These are phyloP conservation scores for Phrynosoma platyrhinos DNA, from an alignment of 2,113 vertebrate species.

Conservation along the genomic window DNA sequence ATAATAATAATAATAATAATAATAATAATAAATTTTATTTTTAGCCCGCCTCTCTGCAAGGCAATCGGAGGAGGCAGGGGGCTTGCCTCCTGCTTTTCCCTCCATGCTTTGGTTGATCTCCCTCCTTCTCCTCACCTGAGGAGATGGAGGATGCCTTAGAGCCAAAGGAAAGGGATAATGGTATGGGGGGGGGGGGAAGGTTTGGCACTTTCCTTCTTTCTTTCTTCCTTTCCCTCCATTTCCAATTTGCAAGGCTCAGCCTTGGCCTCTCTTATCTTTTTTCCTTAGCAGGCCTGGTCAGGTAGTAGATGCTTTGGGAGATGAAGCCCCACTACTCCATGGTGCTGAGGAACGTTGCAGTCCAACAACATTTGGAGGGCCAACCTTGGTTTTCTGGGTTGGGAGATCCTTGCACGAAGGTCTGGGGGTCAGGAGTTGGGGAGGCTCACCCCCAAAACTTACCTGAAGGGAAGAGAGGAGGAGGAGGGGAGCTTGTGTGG, in stretches of 20 bases:
- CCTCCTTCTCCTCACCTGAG: not conserved
- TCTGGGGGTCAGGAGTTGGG: not conserved
- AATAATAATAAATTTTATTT: no score
- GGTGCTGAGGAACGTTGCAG: no score
- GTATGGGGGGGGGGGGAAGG: not conserved
- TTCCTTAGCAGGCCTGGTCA: no score
- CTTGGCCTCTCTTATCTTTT: no score
- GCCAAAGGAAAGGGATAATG: not conserved
- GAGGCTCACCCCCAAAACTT: not conserved
- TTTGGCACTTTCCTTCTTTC: no score
- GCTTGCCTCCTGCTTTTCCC: not conserved
- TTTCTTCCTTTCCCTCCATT: not conserved
- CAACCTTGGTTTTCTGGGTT: not conserved
- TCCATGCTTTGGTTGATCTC: slow-evolving; percentile 25
- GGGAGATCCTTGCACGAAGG: not conserved
- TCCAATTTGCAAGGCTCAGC: not conserved
- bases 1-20: no score
- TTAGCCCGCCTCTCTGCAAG: no score
- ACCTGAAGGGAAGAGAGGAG: not conserved
- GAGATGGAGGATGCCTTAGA: not conserved
- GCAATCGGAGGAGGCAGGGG: no score
- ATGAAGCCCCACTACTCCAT: no score
- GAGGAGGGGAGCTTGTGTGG: not conserved
- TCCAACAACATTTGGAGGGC: no score
- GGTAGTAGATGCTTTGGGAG: no score